Evolutionary conservation across 2,113 vertebrate species (phyloP).

Genomic region (Labeo catla): DNA sequence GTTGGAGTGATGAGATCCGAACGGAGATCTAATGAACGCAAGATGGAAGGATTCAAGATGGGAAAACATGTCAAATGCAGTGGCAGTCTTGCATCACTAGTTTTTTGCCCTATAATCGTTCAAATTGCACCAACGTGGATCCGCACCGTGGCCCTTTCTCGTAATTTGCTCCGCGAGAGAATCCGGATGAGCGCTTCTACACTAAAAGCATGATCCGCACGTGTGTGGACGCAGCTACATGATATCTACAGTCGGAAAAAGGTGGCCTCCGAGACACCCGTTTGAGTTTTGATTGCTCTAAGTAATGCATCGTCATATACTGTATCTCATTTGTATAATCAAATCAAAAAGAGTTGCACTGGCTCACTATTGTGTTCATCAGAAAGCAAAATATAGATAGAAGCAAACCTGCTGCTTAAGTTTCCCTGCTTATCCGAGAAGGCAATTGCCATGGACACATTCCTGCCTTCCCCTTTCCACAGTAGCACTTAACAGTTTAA

Average conservation of each 20-base stretch:
- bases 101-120: conserved; percentile 44
- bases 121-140: conserved; percentile 26
- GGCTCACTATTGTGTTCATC: conserved; percentile 77
- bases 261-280: conserved; percentile 63
- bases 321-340: conserved; percentile 73
- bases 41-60: conserved; percentile 53
- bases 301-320: conserved; percentile 73
- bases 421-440: conserved; percentile 82
- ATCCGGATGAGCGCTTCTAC: conserved; percentile 73
- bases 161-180: conserved; percentile 51
- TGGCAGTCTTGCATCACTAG: conserved; percentile 74
- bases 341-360: conserved; percentile 68
- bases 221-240: conserved; percentile 62
- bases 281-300: conserved; percentile 73
- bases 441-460: conserved; percentile 68
- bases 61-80: conserved; percentile 57
- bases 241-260: conserved; percentile 63
- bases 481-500: conserved; percentile 80
- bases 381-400: conserved; percentile 77
- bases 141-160: conserved; percentile 51
- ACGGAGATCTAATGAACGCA: conserved; percentile 41
- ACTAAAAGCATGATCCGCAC: conserved; percentile 60
- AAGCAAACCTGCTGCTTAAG: conserved; percentile 81
- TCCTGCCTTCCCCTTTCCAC: conserved; percentile 68
- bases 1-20: conserved; percentile 57